Base-by-base conservation (phyloP, 2,888 invertebrate genomes). In the Pegoplata infirma region DNA sequence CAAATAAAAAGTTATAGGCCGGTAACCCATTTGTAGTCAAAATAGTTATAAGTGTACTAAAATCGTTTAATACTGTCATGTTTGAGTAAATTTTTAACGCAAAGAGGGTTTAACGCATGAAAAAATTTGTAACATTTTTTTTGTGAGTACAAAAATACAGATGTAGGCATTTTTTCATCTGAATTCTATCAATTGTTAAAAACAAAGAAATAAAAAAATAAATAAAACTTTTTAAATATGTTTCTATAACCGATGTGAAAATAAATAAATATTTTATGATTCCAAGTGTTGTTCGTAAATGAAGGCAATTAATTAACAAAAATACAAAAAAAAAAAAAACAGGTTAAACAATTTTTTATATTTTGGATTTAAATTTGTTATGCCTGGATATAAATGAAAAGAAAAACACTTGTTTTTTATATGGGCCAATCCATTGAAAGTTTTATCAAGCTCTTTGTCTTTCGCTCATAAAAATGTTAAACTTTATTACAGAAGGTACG, bases 271-370 rank as follows among this genome's bases (percentile, higher is more conserved):
- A 25, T 28, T 47, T 51, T 49, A 61, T 40, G 28, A 68, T 36
- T 56, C 5, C 64, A 53, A 47, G 36, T 66, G 53, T 46, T 59
- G 46, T 53, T 59, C 59, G 28, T 76, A 66, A 71, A 71, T 64
- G 64, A 71, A 23, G 36, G 36, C 25, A 67, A 76, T 72, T 72
- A 76, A 76, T 72, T 71, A 66, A 47, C 56, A 8, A n/a, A n/a
- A n/a, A n/a, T n/a, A 25, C 16, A 17, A 32, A 66, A 51, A 28
- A 25, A 32, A 49, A 61, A n/a, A 58, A 64, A 68, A 61, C 44
- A n/a, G 46, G 53, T 61, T 28, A 23, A 55, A 61, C 17, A 5
- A 14, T 19, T 61, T 61, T 19, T 2, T n/a, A 17, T 36, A 3
- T 25, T 17, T 21, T 28, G 25, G 12, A 12, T 28, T 14, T 51